A percentile compares a stretch with the other conserved stretches of the same genome.
phyloP scores from a whole-genome alignment of 30 jellyfish, hydroid and myxozoan genomes.

The Rhopilema esculentum region DNA sequence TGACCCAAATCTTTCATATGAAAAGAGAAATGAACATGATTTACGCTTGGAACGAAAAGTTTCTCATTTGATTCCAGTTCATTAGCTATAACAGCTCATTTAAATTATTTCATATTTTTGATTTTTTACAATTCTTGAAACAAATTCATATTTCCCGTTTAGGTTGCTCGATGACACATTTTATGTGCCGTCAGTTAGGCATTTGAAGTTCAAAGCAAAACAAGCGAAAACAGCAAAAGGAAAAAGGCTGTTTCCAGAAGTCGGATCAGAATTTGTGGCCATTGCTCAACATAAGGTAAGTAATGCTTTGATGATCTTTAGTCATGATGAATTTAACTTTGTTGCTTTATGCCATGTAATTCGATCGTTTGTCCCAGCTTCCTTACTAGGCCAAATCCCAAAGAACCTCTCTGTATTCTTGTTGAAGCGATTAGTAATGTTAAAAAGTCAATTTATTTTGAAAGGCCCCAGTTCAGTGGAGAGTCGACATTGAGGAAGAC shows the following conservation, averaged over 20 bases:
- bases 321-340: too few relatives aligned
- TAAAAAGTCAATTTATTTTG: background rate
- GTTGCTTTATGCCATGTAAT: too few relatives aligned
- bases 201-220: slow-evolving; percentile 6
- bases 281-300: slow-evolving; percentile 26
- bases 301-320: background rate
- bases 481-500: background rate
- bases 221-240: slow-evolving; percentile 2
- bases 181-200: slow-evolving; percentile 34
- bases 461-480: slow-evolving; percentile 43
- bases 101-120: too few relatives aligned
- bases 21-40: too few relatives aligned
- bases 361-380: too few relatives aligned
- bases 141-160: background rate
- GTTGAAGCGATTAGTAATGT: background rate
- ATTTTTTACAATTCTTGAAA: too few relatives aligned
- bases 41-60: too few relatives aligned
- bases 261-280: background rate
- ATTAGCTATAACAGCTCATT: too few relatives aligned
- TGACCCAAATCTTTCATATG: too few relatives aligned
- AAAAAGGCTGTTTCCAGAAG: background rate
- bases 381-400: too few relatives aligned
- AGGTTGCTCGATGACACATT: slow-evolving; percentile 8
- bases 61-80: too few relatives aligned
- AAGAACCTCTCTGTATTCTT: too few relatives aligned